A percentile compares a stretch with the other conserved stretches of the same genome.
These are phyloP conservation scores for Plodia interpunctella DNA, from an alignment of 1,140 invertebrate species.

Conservation along the genomic window DNA sequence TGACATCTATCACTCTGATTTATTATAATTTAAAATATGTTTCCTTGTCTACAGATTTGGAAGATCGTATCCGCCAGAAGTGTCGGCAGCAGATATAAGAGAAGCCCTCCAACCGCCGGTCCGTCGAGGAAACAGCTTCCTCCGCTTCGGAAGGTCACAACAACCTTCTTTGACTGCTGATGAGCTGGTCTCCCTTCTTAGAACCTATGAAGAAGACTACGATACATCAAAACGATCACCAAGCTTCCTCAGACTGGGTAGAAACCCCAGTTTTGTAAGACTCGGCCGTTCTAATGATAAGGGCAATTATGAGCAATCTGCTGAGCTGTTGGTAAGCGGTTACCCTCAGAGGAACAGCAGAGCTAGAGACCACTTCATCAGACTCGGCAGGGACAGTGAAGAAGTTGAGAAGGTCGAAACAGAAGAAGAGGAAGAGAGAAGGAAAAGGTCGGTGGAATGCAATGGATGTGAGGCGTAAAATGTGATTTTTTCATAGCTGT, in stretches of 20 bases:
- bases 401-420: slow-evolving; percentile 39
- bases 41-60: slow-evolving; percentile 46
- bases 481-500: slow-evolving; percentile 5
- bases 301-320: slow-evolving; percentile 37
- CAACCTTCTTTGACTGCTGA: slow-evolving; percentile 52
- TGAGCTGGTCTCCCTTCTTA: slow-evolving; percentile 53
- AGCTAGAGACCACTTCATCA: slow-evolving; percentile 61
- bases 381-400: slow-evolving; percentile 61
- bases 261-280: slow-evolving; percentile 61
- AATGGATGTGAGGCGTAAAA: slow-evolving; percentile 56
- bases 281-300: slow-evolving; percentile 51
- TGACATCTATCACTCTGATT: too few species aligned
- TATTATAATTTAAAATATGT: not conserved
- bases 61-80: slow-evolving; percentile 56
- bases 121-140: slow-evolving; percentile 58
- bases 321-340: slow-evolving; percentile 45
- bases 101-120: slow-evolving; percentile 46
- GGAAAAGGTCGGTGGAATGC: slow-evolving; percentile 55
- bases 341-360: slow-evolving; percentile 60
- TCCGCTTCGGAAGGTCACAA: slow-evolving; percentile 59
- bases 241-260: slow-evolving; percentile 56
- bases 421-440: slow-evolving; percentile 44
- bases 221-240: slow-evolving; percentile 51
- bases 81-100: slow-evolving; percentile 57
- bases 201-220: slow-evolving; percentile 57